A percentile compares a stretch with the other conserved stretches of the same genome.
Evolutionary conservation across 1,140 invertebrate genomes (phyloP).

Genomic region (Lethrus apterus): DNA sequence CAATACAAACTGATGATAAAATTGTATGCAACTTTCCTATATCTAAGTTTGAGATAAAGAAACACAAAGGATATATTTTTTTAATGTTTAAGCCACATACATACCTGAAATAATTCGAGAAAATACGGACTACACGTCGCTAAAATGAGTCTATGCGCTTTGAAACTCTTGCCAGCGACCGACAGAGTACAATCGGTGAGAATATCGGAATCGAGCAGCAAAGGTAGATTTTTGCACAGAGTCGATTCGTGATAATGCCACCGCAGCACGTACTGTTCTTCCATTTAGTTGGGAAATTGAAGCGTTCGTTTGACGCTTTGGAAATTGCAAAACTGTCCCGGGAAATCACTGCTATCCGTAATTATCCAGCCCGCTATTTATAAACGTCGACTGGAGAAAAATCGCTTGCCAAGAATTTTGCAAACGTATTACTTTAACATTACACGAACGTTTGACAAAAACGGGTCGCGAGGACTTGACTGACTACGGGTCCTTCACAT

Average conservation of each 20-base stretch:
- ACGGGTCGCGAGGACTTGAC: no score
- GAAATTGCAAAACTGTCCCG: constrained; percentile 23
- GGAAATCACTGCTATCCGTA: constrained; percentile 22
- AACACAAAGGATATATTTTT: no score
- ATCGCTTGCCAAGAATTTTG: constrained; percentile 39
- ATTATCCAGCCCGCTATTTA: constrained; percentile 39
- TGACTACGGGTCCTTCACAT: no score
- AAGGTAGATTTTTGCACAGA: constrained; percentile 73
- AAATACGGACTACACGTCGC: constrained; percentile 91
- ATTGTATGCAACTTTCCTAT: no score
- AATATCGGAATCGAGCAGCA: constrained; percentile 72
- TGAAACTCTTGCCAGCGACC: constrained; percentile 65
- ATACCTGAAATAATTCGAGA: constrained; percentile 77
- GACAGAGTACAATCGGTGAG: constrained; percentile 87
- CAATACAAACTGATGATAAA: no score
- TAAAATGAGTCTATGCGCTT: constrained; percentile 80
- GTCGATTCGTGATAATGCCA: constrained; percentile 77
- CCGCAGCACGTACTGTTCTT: constrained; percentile 63
- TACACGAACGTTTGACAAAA: no score
- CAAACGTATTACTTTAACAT: no score
- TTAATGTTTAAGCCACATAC: constrained; percentile 4
- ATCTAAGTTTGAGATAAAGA: no score
- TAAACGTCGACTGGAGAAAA: constrained; percentile 35
- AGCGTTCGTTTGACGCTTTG: neutral
- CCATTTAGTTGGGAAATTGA: constrained; percentile 20